A percentile compares a stretch with the other conserved stretches of the same genome.
Conservation (phyloP, 2,888 invertebrate species). For the Entomobrya multifasciata region DNA sequence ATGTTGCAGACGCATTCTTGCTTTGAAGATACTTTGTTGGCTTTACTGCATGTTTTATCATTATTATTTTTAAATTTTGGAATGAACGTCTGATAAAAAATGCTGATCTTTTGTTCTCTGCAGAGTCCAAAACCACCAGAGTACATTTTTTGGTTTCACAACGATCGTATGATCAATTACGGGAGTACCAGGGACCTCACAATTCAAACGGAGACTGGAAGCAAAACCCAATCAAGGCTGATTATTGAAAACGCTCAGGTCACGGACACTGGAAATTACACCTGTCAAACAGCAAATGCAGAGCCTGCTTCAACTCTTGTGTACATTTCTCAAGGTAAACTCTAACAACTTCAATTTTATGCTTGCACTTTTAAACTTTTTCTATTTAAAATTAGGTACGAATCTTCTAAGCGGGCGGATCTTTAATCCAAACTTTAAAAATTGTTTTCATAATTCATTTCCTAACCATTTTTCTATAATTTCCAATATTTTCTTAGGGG, state of each 20-base stretch:
- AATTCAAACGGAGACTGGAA: slow-evolving; percentile 91
- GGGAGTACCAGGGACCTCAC: slow-evolving; percentile 81
- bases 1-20: no score
- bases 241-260: slow-evolving; percentile 91
- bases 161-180: slow-evolving; percentile 96
- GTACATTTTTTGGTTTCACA: slow-evolving; percentile 97
- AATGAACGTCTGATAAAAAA: no score
- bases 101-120: slow-evolving; percentile 81
- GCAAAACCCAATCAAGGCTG: slow-evolving; percentile 91
- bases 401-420: no score
- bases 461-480: no score
- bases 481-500: slow-evolving; percentile 84
- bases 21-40: no score
- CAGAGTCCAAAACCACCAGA: slow-evolving; percentile 96
- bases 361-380: no score
- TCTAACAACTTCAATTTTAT: not conserved
- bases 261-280: slow-evolving; percentile 94
- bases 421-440: no score
- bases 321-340: slow-evolving; percentile 91
- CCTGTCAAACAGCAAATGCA: slow-evolving; percentile 93
- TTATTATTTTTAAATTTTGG: no score
- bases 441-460: no score
- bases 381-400: no score
- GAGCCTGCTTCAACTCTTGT: slow-evolving; percentile 94
- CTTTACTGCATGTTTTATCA: no score